Percentiles rank a stretch among this genome's conserved stretches.
Evolutionary conservation across 2,888 invertebrate genomes (phyloP).

Genomic region (Ariolimax columbianus): DNA sequence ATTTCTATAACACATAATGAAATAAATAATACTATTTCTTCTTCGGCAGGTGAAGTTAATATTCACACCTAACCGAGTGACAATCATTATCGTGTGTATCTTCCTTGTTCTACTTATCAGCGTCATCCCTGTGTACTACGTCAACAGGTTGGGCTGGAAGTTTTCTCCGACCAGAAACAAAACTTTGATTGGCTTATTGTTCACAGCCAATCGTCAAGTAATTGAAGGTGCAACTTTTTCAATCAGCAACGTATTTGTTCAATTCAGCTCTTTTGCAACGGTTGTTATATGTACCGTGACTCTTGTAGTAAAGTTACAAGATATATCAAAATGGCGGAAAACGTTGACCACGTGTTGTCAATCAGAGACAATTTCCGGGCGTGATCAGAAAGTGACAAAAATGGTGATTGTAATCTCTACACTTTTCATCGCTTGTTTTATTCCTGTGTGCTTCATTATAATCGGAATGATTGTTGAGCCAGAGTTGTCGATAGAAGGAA

Average conservation of each 20-base stretch:
- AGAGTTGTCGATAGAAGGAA: constrained; percentile 5
- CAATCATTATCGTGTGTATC: neutral
- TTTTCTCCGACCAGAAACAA: neutral
- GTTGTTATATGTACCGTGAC: neutral
- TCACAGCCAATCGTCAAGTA: neutral
- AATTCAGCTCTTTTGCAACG: neutral
- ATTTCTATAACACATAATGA: too few species aligned
- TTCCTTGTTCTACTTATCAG: neutral
- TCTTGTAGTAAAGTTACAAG: neutral
- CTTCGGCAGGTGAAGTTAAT: neutral
- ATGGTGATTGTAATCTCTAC: constrained; percentile 9
- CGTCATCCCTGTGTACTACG: neutral
- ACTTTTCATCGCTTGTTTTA: constrained; percentile 9
- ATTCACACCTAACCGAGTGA: neutral
- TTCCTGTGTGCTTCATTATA: neutral
- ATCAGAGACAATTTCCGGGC: neutral
- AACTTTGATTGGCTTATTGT: neutral
- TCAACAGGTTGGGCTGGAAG: neutral
- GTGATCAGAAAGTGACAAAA: constrained; percentile 7
- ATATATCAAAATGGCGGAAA: neutral
- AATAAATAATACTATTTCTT: neutral
- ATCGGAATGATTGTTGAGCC: neutral
- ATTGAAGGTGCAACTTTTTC: neutral
- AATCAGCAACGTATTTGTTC: neutral
- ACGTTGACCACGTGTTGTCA: neutral